Evolutionary conservation across 2,888 invertebrate genomes (phyloP), one percentile per base, ranked within the genome.

Genomic region (Zootermopsis nevadensis): DNA sequence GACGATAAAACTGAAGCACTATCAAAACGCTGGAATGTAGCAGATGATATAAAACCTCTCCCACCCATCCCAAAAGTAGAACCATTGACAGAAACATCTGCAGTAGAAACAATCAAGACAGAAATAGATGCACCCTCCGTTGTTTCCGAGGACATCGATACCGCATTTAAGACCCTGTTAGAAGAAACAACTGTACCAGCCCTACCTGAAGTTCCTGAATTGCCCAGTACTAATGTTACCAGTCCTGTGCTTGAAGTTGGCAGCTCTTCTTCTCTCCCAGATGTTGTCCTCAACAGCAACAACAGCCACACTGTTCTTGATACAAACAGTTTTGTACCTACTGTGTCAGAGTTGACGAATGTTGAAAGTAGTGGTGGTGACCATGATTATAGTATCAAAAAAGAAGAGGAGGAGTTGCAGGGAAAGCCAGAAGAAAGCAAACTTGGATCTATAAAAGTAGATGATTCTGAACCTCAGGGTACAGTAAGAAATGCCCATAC

Each of bases 131-230:
- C 42, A 19, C 24, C 35, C 24, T 53, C 69, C 15, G 77, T 10
- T n/a, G 66, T 42, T 80, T 3, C 30, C 30, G 83, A 81, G 30
- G 80, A 89, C 89, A 89, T 89, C 89, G 88, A 88, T 86, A 86
- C 86, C 82, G 88, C 86, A 86, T 88, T 87, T 85, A 88, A 89
- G n/a, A 87, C 88, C 86, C 88, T 89, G 86, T 88, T 88, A 86
- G 89, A 89, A 35, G 89, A 89, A 87, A 89, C 89, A 83, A 76
- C 86, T 86, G 82, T 84, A 48, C 84, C 84, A 19, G 31, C 35
- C 24, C 48, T 84, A 31, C 81, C 83, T 33, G 38, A 35, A 69
- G 67, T 83, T 31, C 83, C 83, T 79, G 66, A 69, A 19, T 24
- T 74, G 42, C 74, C 74, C 10, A 74, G 2, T 42, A 22, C 81